Percentiles rank a stretch among this genome's conserved stretches.
Evolutionary conservation across 2,888 invertebrate species (phyloP).

Genomic region (Lapara coniferarum): DNA sequence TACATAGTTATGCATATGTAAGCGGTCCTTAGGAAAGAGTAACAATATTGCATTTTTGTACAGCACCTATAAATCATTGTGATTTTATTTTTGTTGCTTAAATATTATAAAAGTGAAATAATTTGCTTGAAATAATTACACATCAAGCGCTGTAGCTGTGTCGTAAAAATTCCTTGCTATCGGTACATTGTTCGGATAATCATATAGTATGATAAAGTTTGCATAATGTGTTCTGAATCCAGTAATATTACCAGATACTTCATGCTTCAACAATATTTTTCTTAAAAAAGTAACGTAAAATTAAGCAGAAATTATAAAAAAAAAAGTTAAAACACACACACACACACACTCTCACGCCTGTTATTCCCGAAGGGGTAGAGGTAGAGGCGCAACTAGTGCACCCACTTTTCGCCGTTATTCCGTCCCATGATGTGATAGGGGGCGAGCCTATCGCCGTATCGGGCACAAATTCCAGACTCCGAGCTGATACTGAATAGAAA

Average conservation of each 20-base stretch:
- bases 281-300: neutral
- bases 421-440: too few relatives aligned
- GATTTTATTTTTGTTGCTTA: neutral
- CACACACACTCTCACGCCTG: too few relatives aligned
- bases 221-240: constrained; percentile 1
- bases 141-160: neutral
- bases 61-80: neutral
- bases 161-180: constrained; percentile 5
- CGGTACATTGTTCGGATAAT: neutral
- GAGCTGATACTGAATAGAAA: too few relatives aligned
- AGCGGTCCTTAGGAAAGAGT: neutral
- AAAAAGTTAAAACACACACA: too few relatives aligned
- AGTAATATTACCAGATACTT: neutral
- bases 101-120: neutral
- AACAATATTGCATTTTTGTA: neutral
- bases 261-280: neutral
- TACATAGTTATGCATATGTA: neutral
- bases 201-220: neutral
- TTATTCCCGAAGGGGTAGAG: too few relatives aligned
- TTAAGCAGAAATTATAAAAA: too few relatives aligned
- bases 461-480: too few relatives aligned
- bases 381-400: too few relatives aligned
- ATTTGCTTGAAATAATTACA: constrained; percentile 11
- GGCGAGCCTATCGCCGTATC: too few relatives aligned
- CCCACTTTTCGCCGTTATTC: too few relatives aligned